A percentile compares a stretch with the other conserved stretches of the same genome.
These are phyloP conservation scores for Indicator indicator DNA, from an alignment of 2,113 vertebrate genomes.

Conservation along the genomic window DNA sequence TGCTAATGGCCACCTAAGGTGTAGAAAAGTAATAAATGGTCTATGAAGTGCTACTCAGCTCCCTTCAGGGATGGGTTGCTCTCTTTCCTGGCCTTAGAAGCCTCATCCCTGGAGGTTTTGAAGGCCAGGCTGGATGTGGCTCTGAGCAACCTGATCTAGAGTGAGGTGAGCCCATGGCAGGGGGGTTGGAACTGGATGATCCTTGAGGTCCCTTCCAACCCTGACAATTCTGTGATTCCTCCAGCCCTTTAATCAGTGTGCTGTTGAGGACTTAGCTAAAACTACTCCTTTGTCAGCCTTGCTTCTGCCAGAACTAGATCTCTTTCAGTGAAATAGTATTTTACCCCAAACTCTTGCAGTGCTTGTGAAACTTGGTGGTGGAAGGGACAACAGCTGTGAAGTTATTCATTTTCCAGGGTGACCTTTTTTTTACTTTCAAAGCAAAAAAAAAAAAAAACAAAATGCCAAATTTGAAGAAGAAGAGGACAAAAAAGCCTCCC, in stretches of 20 bases:
- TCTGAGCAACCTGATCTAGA: too few relatives aligned
- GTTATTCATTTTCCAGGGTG: not conserved
- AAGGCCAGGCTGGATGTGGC: too few relatives aligned
- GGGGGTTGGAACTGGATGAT: too few relatives aligned
- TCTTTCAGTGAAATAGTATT: not conserved
- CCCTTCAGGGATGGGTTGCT: not conserved
- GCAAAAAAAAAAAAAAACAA: not conserved
- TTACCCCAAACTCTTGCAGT: not conserved
- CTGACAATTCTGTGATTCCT: not conserved
- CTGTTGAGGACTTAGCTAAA: not conserved
- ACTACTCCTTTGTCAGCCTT: not conserved
- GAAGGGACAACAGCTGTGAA: not conserved
- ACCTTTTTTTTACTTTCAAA: not conserved
- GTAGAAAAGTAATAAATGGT: not conserved
- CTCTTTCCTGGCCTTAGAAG: not conserved
- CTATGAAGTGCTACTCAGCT: not conserved
- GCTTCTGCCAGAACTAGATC: not conserved
- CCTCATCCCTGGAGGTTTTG: too few relatives aligned
- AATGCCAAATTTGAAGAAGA: not conserved
- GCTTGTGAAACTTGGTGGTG: not conserved
- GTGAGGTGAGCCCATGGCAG: too few relatives aligned
- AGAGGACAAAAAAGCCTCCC: not conserved
- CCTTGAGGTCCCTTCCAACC: too few relatives aligned
- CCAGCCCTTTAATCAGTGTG: not conserved
- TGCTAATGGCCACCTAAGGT: not conserved